phyloP scores from a whole-genome alignment of 2,797 vertebrate genomes.

The Hoplostethus atlanticus region DNA sequence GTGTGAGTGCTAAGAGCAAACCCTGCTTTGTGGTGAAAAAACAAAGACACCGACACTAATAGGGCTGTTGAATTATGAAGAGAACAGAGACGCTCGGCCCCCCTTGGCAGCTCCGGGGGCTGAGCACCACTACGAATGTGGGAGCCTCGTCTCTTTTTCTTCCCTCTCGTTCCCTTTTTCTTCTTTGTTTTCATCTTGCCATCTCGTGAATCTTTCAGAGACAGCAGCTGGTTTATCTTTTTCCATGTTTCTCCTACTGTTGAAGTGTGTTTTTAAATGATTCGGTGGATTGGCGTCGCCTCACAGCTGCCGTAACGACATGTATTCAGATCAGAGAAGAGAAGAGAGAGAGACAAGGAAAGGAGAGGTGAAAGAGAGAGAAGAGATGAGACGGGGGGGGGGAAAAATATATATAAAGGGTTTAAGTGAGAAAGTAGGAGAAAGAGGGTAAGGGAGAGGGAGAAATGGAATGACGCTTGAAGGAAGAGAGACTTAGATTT shows the following conservation, averaged over 20 bases:
- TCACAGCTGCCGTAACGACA: conserved; percentile 9
- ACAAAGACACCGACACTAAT: conserved; percentile 65
- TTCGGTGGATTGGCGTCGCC: conserved; percentile 35
- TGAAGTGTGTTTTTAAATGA: conserved; percentile 37
- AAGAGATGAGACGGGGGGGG: neutral
- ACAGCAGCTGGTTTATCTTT: conserved; percentile 29
- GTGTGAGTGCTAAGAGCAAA: conserved; percentile 21
- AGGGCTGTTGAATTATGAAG: conserved; percentile 69
- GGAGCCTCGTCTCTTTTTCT: conserved; percentile 37
- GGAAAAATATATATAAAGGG: neutral
- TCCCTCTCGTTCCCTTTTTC: conserved; percentile 18
- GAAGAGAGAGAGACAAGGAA: conserved; percentile 10
- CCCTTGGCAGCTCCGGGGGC: conserved; percentile 43
- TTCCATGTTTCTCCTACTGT: conserved; percentile 35
- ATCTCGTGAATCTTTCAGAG: conserved; percentile 54
- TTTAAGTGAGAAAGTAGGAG: conserved; percentile 8
- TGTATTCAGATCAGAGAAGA: conserved; percentile 43
- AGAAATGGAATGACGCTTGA: conserved; percentile 44
- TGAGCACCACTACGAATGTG: conserved; percentile 44
- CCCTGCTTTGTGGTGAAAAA: conserved; percentile 38
- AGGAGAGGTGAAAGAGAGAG: neutral
- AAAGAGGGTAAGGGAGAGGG: conserved; percentile 13
- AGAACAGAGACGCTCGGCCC: conserved; percentile 49
- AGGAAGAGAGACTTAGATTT: conserved; percentile 43
- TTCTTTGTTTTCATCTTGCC: conserved; percentile 57